These are phyloP conservation scores for Myocastor coypus DNA, from an alignment of 2,113 vertebrate species.

Conservation along the genomic window DNA sequence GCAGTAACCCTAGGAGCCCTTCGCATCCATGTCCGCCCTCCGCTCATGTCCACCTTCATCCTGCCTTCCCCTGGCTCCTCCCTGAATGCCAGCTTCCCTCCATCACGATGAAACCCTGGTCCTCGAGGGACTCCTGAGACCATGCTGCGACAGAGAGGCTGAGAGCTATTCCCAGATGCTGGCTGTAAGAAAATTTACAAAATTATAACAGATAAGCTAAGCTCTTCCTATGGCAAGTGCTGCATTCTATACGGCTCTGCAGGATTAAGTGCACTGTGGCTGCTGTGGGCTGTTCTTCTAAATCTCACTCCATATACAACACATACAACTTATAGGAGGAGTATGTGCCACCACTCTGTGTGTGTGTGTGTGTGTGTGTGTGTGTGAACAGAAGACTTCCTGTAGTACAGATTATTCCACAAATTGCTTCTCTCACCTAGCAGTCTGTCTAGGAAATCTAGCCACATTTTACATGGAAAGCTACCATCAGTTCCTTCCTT, in stretches of 20 bases:
- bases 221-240: not conserved
- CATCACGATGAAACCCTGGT: not conserved
- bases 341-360: not conserved
- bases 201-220: not conserved
- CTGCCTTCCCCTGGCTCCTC: not conserved
- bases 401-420: not conserved
- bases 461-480: not conserved
- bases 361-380: not conserved
- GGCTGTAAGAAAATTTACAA: not conserved
- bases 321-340: not conserved
- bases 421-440: not conserved
- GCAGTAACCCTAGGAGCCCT: too few relatives aligned
- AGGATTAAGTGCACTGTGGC: not conserved
- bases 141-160: not conserved
- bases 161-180: not conserved
- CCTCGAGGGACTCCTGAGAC: not conserved
- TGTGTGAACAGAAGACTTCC: not conserved
- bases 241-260: not conserved
- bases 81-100: not conserved
- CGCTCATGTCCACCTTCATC: not conserved
- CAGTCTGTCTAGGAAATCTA: not conserved
- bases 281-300: not conserved
- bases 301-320: not conserved
- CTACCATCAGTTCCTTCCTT: not conserved
- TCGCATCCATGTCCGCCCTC: not conserved